Conservation (phyloP, 2,797 vertebrate genomes). For the Melanotaenia maccullochi region DNA sequence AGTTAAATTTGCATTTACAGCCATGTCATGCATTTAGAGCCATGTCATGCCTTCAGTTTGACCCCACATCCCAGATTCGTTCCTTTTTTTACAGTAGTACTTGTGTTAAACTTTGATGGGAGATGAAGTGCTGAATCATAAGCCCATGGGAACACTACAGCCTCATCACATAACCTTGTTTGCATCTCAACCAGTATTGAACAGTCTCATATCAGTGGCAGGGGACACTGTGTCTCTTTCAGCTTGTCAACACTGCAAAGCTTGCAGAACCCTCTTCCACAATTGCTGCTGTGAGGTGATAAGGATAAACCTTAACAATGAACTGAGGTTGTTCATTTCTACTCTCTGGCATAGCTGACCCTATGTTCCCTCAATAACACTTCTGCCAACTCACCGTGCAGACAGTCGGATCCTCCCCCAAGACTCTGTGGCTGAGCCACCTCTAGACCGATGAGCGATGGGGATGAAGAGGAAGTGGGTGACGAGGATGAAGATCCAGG, state of each 20-base stretch:
- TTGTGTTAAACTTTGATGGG: conserved; percentile 41
- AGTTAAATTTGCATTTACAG: conserved; percentile 39
- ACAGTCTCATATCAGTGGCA: conserved; percentile 29
- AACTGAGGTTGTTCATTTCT: conserved; percentile 30
- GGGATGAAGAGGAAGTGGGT: conserved; percentile 78
- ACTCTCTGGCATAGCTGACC: conserved; percentile 8
- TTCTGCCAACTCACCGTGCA: conserved; percentile 80
- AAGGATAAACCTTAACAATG: conserved; percentile 42
- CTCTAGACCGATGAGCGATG: conserved; percentile 84
- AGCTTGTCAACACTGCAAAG: conserved; percentile 42
- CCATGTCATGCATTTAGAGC: conserved; percentile 45
- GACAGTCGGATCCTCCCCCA: conserved; percentile 75
- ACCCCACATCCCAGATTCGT: conserved; percentile 50
- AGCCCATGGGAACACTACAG: conserved; percentile 37
- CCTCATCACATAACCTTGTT: conserved; percentile 60
- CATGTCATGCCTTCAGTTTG: conserved; percentile 48
- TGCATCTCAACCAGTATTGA: conserved; percentile 41
- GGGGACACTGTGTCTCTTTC: conserved; percentile 55
- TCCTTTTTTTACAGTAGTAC: conserved; percentile 57
- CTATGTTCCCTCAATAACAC: conserved; percentile 8
- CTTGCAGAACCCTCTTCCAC: conserved; percentile 30
- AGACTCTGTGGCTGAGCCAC: conserved; percentile 80
- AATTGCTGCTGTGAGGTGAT: conserved; percentile 40
- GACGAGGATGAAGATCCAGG: conserved; percentile 80
- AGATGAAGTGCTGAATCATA: conserved; percentile 62